Conservation (phyloP, 1,140 invertebrate species). For the Calephelis nemesis region DNA sequence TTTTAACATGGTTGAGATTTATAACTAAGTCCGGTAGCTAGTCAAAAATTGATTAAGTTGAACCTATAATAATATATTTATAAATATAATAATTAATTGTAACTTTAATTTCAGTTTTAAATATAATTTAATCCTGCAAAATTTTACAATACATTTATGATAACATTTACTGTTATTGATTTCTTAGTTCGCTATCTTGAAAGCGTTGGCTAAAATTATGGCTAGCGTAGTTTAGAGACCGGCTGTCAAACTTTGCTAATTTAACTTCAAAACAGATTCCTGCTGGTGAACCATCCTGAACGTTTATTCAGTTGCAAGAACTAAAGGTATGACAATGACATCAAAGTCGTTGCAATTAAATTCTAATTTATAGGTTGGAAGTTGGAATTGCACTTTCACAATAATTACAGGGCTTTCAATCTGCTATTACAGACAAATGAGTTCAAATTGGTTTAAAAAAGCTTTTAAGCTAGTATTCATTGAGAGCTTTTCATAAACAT, state of each 20-base stretch:
- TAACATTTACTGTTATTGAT: constrained; percentile 19
- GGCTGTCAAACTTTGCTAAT: constrained; percentile 77
- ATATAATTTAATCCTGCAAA: too few species aligned
- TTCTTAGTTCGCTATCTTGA: constrained; percentile 55
- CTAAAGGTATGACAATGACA: constrained; percentile 54
- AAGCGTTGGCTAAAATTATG: constrained; percentile 67
- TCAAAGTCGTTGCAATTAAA: constrained; percentile 33
- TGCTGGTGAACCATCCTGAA: constrained; percentile 59
- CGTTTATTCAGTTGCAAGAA: constrained; percentile 61
- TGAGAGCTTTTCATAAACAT: too few species aligned
- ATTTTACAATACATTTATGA: neutral
- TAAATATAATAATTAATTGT: too few species aligned
- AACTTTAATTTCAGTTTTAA: too few species aligned
- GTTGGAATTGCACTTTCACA: constrained; percentile 12
- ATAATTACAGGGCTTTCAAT: constrained; percentile 27
- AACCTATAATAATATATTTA: too few species aligned
- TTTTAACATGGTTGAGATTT: too few species aligned
- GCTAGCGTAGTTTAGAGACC: constrained; percentile 67
- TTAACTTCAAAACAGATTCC: constrained; percentile 75
- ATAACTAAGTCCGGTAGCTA: too few species aligned
- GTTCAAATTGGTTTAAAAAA: neutral
- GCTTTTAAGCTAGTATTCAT: neutral
- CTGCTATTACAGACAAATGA: constrained; percentile 7
- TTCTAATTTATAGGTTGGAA: constrained; percentile 24
- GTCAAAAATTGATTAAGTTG: too few species aligned